These are phyloP conservation scores for Macroglossus sobrinus DNA, from an alignment of 2,113 vertebrate species.

Conservation along the genomic window DNA sequence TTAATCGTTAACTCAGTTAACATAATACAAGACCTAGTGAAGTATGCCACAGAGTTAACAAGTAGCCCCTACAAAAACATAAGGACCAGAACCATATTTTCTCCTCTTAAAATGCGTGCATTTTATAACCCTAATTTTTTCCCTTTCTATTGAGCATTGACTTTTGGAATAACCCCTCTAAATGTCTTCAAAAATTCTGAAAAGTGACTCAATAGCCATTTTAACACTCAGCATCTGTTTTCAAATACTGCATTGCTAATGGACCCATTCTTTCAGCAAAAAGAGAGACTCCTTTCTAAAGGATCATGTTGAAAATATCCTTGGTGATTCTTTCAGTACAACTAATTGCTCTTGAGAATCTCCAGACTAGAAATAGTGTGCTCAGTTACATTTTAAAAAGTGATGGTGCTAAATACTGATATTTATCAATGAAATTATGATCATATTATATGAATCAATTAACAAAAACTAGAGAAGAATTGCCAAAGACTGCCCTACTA, in stretches of 20 bases:
- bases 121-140: background rate
- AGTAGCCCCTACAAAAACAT: background rate
- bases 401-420: background rate
- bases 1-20: background rate
- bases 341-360: background rate
- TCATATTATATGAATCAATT: background rate
- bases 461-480: background rate
- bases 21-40: background rate
- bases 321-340: background rate
- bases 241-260: background rate
- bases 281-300: background rate
- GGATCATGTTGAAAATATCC: background rate
- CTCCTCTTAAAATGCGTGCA: background rate
- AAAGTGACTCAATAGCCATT: background rate
- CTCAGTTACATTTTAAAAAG: background rate
- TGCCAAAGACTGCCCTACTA: background rate
- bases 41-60: background rate
- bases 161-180: background rate
- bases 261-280: background rate
- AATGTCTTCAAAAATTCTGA: background rate
- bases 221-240: background rate
- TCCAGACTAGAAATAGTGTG: background rate
- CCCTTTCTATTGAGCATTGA: background rate
- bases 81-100: background rate
- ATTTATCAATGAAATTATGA: slow-evolving; percentile 36